These are phyloP conservation scores for Antrozous pallidus DNA, from an alignment of 2,797 vertebrate species.

Conservation along the genomic window DNA sequence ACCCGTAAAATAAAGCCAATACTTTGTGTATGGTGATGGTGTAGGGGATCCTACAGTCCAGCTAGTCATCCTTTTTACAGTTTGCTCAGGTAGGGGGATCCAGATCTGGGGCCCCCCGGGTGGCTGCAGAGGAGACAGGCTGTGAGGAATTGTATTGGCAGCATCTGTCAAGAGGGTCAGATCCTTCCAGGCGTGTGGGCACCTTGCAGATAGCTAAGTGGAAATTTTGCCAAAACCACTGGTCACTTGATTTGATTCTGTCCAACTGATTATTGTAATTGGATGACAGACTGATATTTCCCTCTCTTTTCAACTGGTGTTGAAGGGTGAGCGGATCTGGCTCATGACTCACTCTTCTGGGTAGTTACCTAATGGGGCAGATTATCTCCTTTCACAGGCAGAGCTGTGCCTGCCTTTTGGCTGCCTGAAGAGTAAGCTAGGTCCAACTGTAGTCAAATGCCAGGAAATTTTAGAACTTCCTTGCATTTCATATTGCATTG, in stretches of 20 bases:
- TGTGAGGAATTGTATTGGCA: neutral
- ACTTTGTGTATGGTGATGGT: neutral
- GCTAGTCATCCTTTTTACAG: neutral
- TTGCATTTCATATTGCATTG: neutral
- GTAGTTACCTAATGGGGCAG: slow-evolving; percentile 3
- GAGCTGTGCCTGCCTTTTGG: slow-evolving; percentile 10
- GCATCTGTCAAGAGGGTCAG: neutral
- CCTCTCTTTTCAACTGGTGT: slow-evolving; percentile 10
- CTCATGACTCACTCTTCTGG: neutral
- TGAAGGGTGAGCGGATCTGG: neutral
- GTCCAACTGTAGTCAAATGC: slow-evolving; percentile 38
- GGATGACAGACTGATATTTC: slow-evolving; percentile 17
- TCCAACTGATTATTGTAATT: slow-evolving; percentile 27
- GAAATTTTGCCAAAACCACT: slow-evolving; percentile 45
- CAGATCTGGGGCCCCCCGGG: neutral
- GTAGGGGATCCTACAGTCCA: neutral
- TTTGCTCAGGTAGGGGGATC: neutral
- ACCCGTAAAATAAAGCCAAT: neutral
- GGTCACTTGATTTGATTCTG: slow-evolving; percentile 62
- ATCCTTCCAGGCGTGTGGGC: neutral
- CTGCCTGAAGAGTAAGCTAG: slow-evolving; percentile 21
- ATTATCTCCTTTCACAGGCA: slow-evolving; percentile 33
- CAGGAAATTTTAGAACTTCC: slow-evolving; percentile 60
- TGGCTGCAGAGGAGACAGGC: neutral
- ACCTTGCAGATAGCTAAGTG: slow-evolving; percentile 33